phyloP scores from a whole-genome alignment of 2,113 vertebrate species.

The Patagioenas fasciata region DNA sequence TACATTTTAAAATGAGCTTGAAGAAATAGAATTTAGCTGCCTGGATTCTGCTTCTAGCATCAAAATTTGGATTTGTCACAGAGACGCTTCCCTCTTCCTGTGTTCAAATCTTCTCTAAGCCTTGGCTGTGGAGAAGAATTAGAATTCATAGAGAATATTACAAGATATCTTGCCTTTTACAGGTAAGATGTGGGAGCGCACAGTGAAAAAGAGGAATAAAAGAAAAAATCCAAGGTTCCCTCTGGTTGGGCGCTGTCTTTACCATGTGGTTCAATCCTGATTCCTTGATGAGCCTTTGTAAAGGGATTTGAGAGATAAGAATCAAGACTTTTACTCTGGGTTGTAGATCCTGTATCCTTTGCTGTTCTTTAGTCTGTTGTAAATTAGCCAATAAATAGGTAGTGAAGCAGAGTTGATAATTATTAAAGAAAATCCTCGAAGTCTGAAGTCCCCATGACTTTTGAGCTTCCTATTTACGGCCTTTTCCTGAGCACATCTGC shows the following conservation, averaged over 20 bases:
- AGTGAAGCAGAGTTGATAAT: not conserved
- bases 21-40: not conserved
- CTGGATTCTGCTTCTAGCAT: not conserved
- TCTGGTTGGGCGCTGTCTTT: not conserved
- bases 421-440: not conserved
- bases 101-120: not conserved
- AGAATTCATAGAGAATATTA: not conserved
- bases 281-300: not conserved
- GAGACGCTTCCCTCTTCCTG: not conserved
- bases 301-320: not conserved
- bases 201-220: not conserved
- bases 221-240: not conserved
- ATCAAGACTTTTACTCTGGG: not conserved
- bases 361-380: not conserved
- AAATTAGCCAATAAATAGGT: not conserved
- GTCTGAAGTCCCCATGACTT: not conserved
- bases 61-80: not conserved
- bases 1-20: not conserved
- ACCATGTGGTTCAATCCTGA: not conserved
- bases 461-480: not conserved
- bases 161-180: not conserved
- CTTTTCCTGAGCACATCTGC: not conserved
- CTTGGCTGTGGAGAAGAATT: not conserved
- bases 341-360: not conserved
- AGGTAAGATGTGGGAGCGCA: not conserved